Percentiles rank a stretch among this genome's conserved stretches.
Conservation (phyloP, 2,888 invertebrate species). For the Rotaria magnacalcarata region DNA sequence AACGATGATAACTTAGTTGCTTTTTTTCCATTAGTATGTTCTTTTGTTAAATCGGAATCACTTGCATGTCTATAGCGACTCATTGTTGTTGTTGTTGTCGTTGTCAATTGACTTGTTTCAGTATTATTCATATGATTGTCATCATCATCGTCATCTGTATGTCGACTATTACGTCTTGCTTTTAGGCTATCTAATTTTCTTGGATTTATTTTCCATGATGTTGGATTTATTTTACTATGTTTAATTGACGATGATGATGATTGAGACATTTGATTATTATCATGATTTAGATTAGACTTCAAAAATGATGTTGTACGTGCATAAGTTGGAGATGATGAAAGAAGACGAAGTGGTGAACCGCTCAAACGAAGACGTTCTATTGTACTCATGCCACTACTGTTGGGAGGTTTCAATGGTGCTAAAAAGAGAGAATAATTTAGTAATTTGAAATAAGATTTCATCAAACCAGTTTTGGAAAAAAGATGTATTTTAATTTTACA, state of each 20-base stretch:
- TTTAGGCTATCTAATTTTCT: conserved; percentile 22
- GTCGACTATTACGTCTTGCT: conserved; percentile 7
- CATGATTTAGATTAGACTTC: neutral
- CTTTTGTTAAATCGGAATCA: neutral
- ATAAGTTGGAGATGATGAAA: neutral
- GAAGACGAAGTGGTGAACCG: neutral
- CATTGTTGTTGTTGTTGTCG: conserved; percentile 8
- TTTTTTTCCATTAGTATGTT: neutral
- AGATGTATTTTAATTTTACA: too few species aligned
- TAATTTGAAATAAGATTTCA: too few species aligned
- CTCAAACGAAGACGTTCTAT: too few species aligned
- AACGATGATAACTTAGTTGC: conserved; percentile 10
- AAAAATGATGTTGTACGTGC: neutral
- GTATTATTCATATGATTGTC: neutral
- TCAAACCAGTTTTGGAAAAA: too few species aligned
- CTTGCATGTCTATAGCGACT: neutral
- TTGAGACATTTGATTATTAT: neutral
- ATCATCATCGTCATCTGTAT: neutral
- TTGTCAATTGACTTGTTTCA: conserved; percentile 35
- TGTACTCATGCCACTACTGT: too few species aligned
- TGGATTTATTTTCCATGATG: conserved; percentile 18
- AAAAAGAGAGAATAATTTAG: too few species aligned
- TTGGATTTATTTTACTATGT: neutral
- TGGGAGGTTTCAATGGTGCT: too few species aligned
- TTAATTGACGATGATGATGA: neutral